Evolutionary conservation across 2,888 invertebrate species (phyloP).

Genomic region (Ochropacha duplaris): DNA sequence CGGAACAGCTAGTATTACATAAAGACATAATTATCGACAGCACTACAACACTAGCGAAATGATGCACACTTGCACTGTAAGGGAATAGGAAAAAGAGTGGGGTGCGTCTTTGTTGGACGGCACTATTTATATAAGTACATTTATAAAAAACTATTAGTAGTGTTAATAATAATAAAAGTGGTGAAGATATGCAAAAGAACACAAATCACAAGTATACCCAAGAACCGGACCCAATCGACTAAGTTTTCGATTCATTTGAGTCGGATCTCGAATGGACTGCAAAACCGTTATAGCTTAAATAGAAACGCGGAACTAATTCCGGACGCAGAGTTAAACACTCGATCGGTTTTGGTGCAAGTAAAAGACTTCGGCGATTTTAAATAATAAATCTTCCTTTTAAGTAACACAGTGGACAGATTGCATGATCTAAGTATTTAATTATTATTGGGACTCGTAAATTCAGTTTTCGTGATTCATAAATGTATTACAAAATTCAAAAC

Average conservation of each 20-base stretch:
- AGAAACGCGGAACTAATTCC: slow-evolving; percentile 41
- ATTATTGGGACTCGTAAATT: too few species aligned
- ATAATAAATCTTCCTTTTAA: background rate
- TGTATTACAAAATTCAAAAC: too few species aligned
- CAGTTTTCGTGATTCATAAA: too few species aligned
- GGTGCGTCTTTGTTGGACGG: too few species aligned
- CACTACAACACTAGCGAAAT: too few species aligned
- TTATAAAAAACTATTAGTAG: background rate
- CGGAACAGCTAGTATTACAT: too few species aligned
- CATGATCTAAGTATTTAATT: too few species aligned
- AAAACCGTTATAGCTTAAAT: slow-evolving; percentile 41
- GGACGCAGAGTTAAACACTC: slow-evolving; percentile 27
- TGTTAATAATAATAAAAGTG: background rate
- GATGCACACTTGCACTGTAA: too few species aligned
- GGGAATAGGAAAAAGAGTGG: too few species aligned
- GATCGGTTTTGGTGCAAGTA: slow-evolving; percentile 23
- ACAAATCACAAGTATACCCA: background rate
- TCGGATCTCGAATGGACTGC: slow-evolving; percentile 30
- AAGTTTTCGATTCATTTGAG: background rate
- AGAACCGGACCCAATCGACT: background rate
- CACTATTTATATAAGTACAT: background rate
- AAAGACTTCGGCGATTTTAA: slow-evolving; percentile 3
- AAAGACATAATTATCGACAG: too few species aligned
- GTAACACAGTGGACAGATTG: too few species aligned
- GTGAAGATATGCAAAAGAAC: background rate